Evolutionary conservation across 2,113 vertebrate genomes (phyloP).

Genomic region (Hypanus sabinus): DNA sequence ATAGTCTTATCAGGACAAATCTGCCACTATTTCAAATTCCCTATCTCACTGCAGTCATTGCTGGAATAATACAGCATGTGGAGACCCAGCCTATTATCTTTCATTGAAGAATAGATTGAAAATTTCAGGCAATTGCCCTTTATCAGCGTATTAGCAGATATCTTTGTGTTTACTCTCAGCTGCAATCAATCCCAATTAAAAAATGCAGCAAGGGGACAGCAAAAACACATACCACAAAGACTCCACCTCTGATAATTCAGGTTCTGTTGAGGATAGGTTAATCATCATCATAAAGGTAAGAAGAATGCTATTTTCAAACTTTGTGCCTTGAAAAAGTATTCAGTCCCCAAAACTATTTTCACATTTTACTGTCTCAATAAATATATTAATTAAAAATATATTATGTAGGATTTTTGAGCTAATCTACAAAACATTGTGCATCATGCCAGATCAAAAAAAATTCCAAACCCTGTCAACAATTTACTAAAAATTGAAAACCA

Average conservation of each 20-base stretch:
- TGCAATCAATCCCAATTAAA: background rate
- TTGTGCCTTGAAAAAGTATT: no score
- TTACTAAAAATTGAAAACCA: no score
- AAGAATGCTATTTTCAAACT: background rate
- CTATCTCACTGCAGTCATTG: background rate
- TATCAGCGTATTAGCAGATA: background rate
- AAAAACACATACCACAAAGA: background rate
- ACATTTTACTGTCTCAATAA: no score
- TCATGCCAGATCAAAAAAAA: no score
- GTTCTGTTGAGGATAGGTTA: background rate
- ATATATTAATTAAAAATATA: no score
- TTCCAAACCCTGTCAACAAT: no score
- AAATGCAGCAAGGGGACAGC: background rate
- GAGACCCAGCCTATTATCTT: background rate
- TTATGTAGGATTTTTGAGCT: no score
- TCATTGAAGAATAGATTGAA: background rate
- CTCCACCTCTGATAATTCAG: background rate
- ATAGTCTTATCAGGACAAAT: background rate
- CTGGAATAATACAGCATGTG: background rate
- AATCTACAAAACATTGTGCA: no score
- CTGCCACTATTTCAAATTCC: background rate
- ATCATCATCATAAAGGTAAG: background rate
- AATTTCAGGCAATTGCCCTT: background rate
- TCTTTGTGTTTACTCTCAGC: background rate
- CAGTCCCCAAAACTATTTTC: no score